Evolutionary conservation across 1,140 invertebrate genomes (phyloP).

Genomic region (Glossosoma conforme): DNA sequence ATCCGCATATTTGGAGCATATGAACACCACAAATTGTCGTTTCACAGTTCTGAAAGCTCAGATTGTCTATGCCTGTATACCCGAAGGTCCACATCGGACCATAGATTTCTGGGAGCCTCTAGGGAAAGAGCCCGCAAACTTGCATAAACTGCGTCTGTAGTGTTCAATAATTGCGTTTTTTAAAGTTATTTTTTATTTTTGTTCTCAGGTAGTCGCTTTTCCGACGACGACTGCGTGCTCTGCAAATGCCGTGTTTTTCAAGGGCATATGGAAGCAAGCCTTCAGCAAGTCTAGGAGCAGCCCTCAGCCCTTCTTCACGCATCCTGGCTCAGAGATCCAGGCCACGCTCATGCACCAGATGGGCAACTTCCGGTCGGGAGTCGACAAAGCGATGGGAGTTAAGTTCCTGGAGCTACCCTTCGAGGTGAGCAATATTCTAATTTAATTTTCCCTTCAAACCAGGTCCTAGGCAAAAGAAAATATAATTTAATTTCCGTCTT

Average conservation of each 20-base stretch:
- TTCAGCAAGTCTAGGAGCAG: conserved; percentile 56
- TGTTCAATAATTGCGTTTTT: conserved; percentile 1
- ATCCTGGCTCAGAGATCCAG: conserved; percentile 32
- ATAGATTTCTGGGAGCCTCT: no score
- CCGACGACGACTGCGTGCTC: conserved; percentile 57
- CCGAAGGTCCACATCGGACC: no score
- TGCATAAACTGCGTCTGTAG: conserved; percentile 3
- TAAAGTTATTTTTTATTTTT: no score
- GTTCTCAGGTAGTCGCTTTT: conserved; percentile 45
- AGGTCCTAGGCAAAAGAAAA: no score
- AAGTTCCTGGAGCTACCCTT: conserved; percentile 59
- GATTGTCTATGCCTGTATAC: no score
- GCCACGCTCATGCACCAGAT: conserved; percentile 39
- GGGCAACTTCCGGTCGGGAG: conserved; percentile 34
- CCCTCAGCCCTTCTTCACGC: conserved; percentile 49
- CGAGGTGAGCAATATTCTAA: conserved; percentile 51
- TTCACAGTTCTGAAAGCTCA: no score
- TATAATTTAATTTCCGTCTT: no score
- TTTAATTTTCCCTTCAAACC: no score
- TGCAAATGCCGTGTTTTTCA: conserved; percentile 73
- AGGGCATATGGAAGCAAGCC: conserved; percentile 62
- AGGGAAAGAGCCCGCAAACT: no score
- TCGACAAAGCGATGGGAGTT: conserved; percentile 33
- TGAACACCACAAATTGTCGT: no score
- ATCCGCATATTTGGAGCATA: no score